Conservation (phyloP, 53 echinoderm and acorn worm genomes). For the Stichopus horrens region DNA sequence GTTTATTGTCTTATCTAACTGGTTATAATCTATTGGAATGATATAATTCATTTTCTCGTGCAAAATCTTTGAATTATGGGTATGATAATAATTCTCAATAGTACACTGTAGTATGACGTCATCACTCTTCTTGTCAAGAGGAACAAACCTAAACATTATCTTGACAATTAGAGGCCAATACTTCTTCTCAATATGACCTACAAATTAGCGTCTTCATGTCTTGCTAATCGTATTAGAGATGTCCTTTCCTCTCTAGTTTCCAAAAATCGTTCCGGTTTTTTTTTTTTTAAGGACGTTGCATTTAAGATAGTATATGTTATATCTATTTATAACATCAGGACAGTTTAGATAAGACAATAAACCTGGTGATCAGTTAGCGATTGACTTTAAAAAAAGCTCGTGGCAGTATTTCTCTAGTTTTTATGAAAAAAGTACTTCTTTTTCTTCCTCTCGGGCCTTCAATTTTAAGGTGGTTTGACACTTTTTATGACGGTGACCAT, state of each 20-base stretch:
- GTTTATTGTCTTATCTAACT: no score
- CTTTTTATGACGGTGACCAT: neutral
- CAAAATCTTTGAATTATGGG: conserved; percentile 9
- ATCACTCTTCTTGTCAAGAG: conserved; percentile 10
- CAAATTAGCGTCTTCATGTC: conserved; percentile 3
- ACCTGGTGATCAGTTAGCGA: neutral
- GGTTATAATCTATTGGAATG: no score
- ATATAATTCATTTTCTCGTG: neutral
- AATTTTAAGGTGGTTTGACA: neutral
- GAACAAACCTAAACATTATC: neutral
- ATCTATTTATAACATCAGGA: neutral
- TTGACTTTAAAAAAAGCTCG: neutral
- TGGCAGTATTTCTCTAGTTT: neutral
- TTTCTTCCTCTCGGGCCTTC: neutral
- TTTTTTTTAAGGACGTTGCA: neutral
- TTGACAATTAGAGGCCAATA: conserved; percentile 12
- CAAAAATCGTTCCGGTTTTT: neutral
- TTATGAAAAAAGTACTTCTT: neutral
- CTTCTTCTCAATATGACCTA: conserved; percentile 23
- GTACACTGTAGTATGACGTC: neutral
- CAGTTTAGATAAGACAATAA: neutral
- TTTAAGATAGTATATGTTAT: neutral
- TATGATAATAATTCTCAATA: neutral
- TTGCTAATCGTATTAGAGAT: neutral
- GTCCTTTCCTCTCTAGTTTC: neutral